phyloP scores from a whole-genome alignment of 2,888 invertebrate species.

The Augochlorella aurata region DNA sequence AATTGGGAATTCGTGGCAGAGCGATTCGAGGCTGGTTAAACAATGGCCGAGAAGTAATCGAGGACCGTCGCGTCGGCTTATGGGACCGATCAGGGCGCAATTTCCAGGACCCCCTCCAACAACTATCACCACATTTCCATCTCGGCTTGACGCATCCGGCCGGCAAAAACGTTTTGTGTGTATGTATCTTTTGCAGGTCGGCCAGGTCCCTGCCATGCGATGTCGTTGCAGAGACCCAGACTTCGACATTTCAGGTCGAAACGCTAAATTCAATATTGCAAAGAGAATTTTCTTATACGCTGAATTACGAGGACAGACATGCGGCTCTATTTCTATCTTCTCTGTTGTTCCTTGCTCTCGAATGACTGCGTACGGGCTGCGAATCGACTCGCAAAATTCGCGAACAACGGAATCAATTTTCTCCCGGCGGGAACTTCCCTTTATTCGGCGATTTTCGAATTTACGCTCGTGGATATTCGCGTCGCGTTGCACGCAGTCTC shows the following conservation, averaged over 20 bases:
- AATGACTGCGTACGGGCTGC: conserved; percentile 33
- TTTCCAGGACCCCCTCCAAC: conserved; percentile 17
- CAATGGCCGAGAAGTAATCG: neutral
- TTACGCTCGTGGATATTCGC: neutral
- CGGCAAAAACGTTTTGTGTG: conserved; percentile 68
- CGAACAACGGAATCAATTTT: neutral
- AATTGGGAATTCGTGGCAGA: neutral
- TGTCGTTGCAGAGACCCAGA: conserved; percentile 84
- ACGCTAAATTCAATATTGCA: conserved; percentile 62
- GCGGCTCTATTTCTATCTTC: conserved; percentile 28
- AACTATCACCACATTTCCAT: conserved; percentile 18
- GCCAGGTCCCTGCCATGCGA: conserved; percentile 81
- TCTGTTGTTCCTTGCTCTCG: conserved; percentile 37
- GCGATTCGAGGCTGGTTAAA: neutral
- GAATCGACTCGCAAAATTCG: neutral
- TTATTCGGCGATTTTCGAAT: neutral
- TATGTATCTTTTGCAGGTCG: conserved; percentile 80
- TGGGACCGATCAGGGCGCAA: conserved; percentile 5
- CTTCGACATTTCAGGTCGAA: conserved; percentile 91
- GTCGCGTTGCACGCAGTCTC: neutral
- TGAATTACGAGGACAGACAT: conserved; percentile 51
- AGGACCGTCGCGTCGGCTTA: neutral
- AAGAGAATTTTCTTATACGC: conserved; percentile 53
- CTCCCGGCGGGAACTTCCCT: neutral
- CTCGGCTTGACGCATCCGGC: neutral